Evolutionary conservation across 2,888 invertebrate genomes (phyloP).

Genomic region (Apotomis turbidana): DNA sequence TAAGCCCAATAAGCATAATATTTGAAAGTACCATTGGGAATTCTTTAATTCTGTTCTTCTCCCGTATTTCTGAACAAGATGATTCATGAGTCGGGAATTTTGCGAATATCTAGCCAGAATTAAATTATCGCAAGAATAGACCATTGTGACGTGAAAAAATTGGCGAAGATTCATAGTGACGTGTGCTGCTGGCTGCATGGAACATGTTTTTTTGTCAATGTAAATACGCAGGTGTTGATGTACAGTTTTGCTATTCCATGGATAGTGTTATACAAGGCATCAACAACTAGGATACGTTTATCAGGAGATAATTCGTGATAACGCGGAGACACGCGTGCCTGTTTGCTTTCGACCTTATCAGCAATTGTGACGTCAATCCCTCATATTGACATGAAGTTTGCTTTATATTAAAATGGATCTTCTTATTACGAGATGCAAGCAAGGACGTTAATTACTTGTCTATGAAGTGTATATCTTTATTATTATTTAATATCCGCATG

Average conservation of each 20-base stretch:
- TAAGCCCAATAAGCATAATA: constrained; percentile 1
- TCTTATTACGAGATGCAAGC: constrained; percentile 13
- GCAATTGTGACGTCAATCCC: constrained; percentile 66
- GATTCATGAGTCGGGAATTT: constrained; percentile 35
- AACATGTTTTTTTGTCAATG: constrained; percentile 32
- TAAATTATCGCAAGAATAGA: constrained; percentile 37
- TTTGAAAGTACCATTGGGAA: constrained; percentile 1
- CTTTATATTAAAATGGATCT: constrained; percentile 27
- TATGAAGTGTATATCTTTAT: too few species aligned
- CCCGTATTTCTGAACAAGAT: neutral
- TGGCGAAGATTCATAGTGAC: constrained; percentile 34
- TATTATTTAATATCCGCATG: too few species aligned
- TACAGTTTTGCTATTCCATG: neutral
- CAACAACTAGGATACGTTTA: constrained; percentile 42
- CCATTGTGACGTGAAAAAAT: constrained; percentile 40
- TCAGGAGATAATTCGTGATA: constrained; percentile 61
- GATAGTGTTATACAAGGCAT: constrained; percentile 6
- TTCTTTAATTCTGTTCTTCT: neutral
- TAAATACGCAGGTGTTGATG: constrained; percentile 19
- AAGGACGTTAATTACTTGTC: constrained; percentile 11
- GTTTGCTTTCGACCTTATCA: constrained; percentile 63
- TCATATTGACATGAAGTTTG: constrained; percentile 57
- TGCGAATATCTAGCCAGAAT: constrained; percentile 30
- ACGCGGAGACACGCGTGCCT: constrained; percentile 61
- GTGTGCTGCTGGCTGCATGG: constrained; percentile 30